Conservation (phyloP, 1,140 invertebrate genomes). For the Heterodera carotae region DNA sequence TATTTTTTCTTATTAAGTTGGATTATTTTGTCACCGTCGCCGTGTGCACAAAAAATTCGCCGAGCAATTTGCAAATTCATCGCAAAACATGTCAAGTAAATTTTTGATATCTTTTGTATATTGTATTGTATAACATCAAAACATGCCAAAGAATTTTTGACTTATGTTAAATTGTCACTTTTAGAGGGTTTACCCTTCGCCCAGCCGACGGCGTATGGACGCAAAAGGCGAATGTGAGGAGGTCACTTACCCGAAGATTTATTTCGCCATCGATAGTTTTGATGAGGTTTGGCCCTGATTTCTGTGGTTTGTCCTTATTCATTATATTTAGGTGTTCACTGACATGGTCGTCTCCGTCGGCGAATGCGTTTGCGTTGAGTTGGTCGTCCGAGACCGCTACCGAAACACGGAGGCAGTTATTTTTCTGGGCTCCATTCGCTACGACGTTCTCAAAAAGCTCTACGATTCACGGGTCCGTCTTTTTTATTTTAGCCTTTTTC, state of each 20-base stretch:
- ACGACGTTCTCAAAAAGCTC: constrained; percentile 91
- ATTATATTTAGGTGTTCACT: constrained; percentile 90
- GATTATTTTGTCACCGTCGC: constrained; percentile 94
- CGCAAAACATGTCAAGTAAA: constrained; percentile 83
- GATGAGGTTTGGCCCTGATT: constrained; percentile 73
- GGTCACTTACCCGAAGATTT: constrained; percentile 97
- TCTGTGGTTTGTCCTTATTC: no score
- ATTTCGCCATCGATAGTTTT: constrained; percentile 98
- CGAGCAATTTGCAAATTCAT: constrained; percentile 90
- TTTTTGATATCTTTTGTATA: constrained; percentile 13
- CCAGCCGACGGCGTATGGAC: constrained; percentile 91
- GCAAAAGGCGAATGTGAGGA: constrained; percentile 96
- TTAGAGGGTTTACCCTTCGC: constrained; percentile 88
- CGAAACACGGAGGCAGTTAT: constrained; percentile 81
- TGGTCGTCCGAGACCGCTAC: constrained; percentile 83
- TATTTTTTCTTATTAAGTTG: constrained; percentile 66
- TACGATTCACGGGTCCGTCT: constrained; percentile 87
- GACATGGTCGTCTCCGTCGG: constrained; percentile 90
- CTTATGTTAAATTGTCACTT: constrained; percentile 46
- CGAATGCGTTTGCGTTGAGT: constrained; percentile 96
- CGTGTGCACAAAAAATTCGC: constrained; percentile 92
- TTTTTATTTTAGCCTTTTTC: not conserved
- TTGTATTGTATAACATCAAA: constrained; percentile 15
- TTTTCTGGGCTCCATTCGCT: constrained; percentile 92
- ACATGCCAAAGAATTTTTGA: not conserved